Conservation (phyloP, 2,113 vertebrate genomes). For the Hypomesus transpacificus region DNA sequence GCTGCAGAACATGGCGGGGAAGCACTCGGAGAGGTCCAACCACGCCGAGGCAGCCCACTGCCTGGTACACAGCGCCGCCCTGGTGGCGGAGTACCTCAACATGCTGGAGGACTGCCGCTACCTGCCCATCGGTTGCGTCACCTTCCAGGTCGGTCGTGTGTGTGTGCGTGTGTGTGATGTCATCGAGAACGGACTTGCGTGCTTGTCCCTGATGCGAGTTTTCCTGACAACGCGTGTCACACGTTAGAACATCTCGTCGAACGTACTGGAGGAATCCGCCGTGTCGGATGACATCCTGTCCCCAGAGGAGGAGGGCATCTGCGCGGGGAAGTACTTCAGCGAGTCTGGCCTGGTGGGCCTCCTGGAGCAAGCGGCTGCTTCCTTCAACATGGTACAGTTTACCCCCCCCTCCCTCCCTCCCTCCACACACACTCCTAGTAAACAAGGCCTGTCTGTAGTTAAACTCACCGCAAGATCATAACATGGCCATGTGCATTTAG, state of each 20-base stretch:
- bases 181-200: not conserved
- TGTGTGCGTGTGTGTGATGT: not conserved
- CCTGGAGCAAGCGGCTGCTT: slow-evolving; percentile 83
- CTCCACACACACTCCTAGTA: not conserved
- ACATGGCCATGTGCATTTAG: not conserved
- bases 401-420: slow-evolving; percentile 21
- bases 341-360: slow-evolving; percentile 86
- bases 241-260: slow-evolving; percentile 83
- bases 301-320: slow-evolving; percentile 90
- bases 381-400: slow-evolving; percentile 81
- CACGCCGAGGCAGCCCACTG: slow-evolving; percentile 90
- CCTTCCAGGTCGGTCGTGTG: slow-evolving; percentile 79
- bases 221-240: not conserved
- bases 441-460: slow-evolving; percentile 3
- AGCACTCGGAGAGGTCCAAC: slow-evolving; percentile 82
- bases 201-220: not conserved
- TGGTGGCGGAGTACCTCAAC: slow-evolving; percentile 89
- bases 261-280: slow-evolving; percentile 87
- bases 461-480: not conserved
- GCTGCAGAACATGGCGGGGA: slow-evolving; percentile 92
- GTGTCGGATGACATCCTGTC: slow-evolving; percentile 89
- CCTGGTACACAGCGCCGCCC: slow-evolving; percentile 84
- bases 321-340: slow-evolving; percentile 88
- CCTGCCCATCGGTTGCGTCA: slow-evolving; percentile 87
- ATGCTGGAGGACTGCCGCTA: slow-evolving; percentile 89